Evolutionary conservation across 1,140 invertebrate genomes (phyloP), one percentile per base, ranked within the genome.

Genomic region (Apis laboriosa): DNA sequence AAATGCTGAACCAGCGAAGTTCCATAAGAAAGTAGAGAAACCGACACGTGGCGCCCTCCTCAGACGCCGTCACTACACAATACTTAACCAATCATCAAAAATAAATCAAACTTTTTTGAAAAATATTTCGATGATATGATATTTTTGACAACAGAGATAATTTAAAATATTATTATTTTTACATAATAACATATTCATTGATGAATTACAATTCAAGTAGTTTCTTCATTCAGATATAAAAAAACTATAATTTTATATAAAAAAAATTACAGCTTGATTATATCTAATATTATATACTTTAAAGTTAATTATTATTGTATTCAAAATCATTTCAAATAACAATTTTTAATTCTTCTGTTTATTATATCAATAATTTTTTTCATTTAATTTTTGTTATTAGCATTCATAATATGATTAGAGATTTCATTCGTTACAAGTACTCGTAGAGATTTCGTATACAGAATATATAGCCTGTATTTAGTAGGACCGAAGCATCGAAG

Each of bases 1-100:
- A 91, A 91, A 83, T 67, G 74, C 83, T 88, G 84, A 90, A 89
- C 89, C 84, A 85, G 70, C 64, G 60, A 85, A 89, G 75, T 86
- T 79, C 80, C 75, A 77, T 84, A 90, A 90, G 86, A 91, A 88
- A 89, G 84, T 78, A 77, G 75, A 76, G 72, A 82, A 76, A 75
- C 81, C 84, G 89, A 90, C 88, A 87, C 87, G 91, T 93, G 90
- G 92, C 92, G 92, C 92, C 92, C 90, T 92, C 92, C 75, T 82
- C 74, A 77, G 80, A 82, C 80, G 80, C 80, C 74, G 80, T 82
- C 64, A 77, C 43, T 73, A 56, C 73, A 67, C 80, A n/a, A 82
- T 28, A 66, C 73, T 77, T 66, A 53, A 61, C 64, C 73, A 77
- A 70, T 77, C 24, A 77, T 82, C 64, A 82, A 77, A 82, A 82